Conservation (phyloP, 2,888 invertebrate species). For the Lycaena phlaeas region DNA sequence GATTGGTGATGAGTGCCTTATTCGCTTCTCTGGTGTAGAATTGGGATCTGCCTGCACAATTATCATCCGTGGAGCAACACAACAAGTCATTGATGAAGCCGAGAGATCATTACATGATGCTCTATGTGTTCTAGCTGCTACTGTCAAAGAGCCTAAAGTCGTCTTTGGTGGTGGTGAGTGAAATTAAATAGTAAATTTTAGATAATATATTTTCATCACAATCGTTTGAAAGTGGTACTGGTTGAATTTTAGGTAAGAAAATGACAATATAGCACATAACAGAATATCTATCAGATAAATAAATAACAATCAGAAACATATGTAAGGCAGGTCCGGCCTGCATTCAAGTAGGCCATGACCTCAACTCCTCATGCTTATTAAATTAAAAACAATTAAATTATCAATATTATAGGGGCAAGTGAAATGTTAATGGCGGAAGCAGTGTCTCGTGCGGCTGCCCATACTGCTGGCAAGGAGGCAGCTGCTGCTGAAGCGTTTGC, state of each 20-base stretch:
- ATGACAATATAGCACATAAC: no score
- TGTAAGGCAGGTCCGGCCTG: no score
- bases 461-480: conserved; percentile 96
- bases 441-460: conserved; percentile 85
- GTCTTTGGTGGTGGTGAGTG: conserved; percentile 89
- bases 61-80: conserved; percentile 97
- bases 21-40: conserved; percentile 95
- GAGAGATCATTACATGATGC: conserved; percentile 99
- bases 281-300: no score
- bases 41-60: conserved; percentile 98
- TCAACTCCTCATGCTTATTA: no score
- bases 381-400: no score
- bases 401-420: conserved; percentile 77
- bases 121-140: conserved; percentile 95
- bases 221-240: no score
- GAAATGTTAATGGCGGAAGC: conserved; percentile 98
- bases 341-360: no score
- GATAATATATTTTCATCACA: no score
- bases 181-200: no score
- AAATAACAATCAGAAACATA: no score
- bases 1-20: conserved; percentile 96
- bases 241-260: no score
- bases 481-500: conserved; percentile 98
- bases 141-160: conserved; percentile 92
- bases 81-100: conserved; percentile 96